A percentile compares a stretch with the other conserved stretches of the same genome.
Evolutionary conservation across 2,113 vertebrate genomes (phyloP).

Genomic region (Gopherus evgoodei): DNA sequence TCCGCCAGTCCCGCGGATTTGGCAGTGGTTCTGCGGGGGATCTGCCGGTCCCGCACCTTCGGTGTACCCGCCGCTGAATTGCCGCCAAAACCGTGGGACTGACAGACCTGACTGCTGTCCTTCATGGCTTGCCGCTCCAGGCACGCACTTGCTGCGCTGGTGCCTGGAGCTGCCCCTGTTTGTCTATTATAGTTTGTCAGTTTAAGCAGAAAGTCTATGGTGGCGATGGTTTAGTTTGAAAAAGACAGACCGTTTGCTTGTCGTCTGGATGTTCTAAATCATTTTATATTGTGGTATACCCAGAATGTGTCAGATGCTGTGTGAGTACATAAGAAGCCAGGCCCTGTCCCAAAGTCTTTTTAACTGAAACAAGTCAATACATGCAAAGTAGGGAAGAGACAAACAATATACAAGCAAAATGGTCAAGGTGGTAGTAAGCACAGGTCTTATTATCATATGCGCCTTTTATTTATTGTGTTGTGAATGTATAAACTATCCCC

Average conservation of each 20-base stretch:
- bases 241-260: background rate
- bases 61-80: too few species aligned
- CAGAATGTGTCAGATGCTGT: background rate
- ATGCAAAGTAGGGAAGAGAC: background rate
- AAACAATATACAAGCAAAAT: too few species aligned
- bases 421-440: background rate
- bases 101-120: too few species aligned
- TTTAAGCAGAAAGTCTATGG: background rate
- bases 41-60: too few species aligned
- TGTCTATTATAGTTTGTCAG: too few species aligned
- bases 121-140: too few species aligned
- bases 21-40: too few species aligned
- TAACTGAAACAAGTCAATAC: background rate
- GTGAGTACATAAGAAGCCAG: background rate
- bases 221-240: background rate
- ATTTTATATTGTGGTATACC: background rate
- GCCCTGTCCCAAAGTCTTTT: background rate
- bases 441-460: background rate
- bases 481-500: background rate
- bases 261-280: background rate
- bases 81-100: too few species aligned
- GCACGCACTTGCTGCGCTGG: too few species aligned
- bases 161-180: too few species aligned
- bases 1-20: too few species aligned
- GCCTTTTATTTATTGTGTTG: background rate